These are phyloP conservation scores for Enteromius anoplus DNA, from an alignment of 2,797 vertebrate species.

Conservation along the genomic window DNA sequence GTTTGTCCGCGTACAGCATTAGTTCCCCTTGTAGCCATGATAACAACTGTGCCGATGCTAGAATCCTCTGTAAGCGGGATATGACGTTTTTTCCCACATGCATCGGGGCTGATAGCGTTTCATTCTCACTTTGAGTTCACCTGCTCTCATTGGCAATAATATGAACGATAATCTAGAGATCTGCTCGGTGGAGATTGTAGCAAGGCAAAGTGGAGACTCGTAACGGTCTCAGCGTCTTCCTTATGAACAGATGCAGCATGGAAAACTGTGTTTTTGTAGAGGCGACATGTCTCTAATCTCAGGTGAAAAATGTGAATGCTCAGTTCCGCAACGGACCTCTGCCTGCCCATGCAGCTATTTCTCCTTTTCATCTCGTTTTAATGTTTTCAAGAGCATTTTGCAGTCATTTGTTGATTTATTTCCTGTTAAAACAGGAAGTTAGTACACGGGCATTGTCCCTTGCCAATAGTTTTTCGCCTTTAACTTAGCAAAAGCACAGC, in stretches of 20 bases:
- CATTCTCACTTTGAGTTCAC: conserved; percentile 53
- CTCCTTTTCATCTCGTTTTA: conserved; percentile 30
- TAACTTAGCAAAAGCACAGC: background rate
- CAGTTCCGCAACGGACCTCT: conserved; percentile 11
- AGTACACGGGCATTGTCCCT: background rate
- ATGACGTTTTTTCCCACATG: conserved; percentile 43
- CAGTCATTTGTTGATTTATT: background rate
- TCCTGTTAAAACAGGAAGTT: background rate
- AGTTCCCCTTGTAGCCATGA: conserved; percentile 58
- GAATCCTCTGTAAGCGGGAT: conserved; percentile 43
- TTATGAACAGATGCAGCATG: conserved; percentile 38
- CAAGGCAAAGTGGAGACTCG: conserved; percentile 62
- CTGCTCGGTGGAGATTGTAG: conserved; percentile 76
- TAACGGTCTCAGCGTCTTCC: conserved; percentile 38
- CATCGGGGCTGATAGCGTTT: conserved; percentile 45
- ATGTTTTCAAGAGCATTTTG: background rate
- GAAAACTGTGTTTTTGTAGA: conserved; percentile 48
- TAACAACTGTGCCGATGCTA: conserved; percentile 56
- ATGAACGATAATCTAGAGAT: conserved; percentile 55
- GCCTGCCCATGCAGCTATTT: conserved; percentile 30
- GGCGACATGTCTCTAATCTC: conserved; percentile 53
- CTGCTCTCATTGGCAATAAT: conserved; percentile 80
- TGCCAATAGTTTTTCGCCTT: background rate
- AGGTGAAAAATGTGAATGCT: conserved; percentile 56
- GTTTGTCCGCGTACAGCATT: conserved; percentile 33